These are phyloP conservation scores for Sycophila texana DNA, from an alignment of 2,888 invertebrate genomes.

Conservation along the genomic window DNA sequence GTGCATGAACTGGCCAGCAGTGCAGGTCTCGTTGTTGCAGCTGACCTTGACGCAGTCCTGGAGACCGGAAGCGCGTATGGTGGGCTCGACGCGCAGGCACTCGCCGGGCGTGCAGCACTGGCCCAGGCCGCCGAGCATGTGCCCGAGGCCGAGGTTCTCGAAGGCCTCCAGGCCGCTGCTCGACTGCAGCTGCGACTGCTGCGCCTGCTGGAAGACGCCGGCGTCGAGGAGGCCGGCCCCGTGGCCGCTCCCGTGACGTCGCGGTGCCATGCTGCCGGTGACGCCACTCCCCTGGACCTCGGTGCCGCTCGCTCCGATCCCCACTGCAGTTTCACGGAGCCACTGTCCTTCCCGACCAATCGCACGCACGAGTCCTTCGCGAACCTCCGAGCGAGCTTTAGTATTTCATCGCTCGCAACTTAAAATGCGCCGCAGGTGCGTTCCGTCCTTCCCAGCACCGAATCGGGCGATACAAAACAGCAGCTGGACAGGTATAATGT, in stretches of 20 bases:
- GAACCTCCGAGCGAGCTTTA: too few species aligned
- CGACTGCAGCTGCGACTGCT: neutral
- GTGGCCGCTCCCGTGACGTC: slow-evolving; percentile 67
- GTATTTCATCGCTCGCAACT: too few species aligned
- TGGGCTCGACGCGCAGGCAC: slow-evolving; percentile 82
- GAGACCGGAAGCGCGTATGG: slow-evolving; percentile 80
- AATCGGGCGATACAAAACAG: too few species aligned
- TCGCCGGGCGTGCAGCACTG: slow-evolving; percentile 92
- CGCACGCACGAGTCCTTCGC: neutral
- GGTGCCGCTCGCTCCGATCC: neutral
- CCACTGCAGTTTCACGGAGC: too few species aligned
- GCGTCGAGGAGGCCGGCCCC: slow-evolving; percentile 57
- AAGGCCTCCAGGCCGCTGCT: slow-evolving; percentile 58
- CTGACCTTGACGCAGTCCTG: slow-evolving; percentile 91
- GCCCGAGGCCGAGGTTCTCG: slow-evolving; percentile 63
- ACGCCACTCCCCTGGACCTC: slow-evolving; percentile 6
- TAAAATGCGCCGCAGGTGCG: too few species aligned
- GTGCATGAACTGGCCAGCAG: slow-evolving; percentile 95
- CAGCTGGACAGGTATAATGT: too few species aligned
- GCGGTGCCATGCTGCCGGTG: slow-evolving; percentile 72
- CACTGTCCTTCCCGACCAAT: too few species aligned
- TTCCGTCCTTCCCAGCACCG: too few species aligned
- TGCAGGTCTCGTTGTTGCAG: slow-evolving; percentile 96
- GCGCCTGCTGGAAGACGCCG: slow-evolving; percentile 13
- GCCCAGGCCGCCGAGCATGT: slow-evolving; percentile 73